Conservation (phyloP, 2,113 vertebrate genomes). For the Oreocharis arfaki region DNA sequence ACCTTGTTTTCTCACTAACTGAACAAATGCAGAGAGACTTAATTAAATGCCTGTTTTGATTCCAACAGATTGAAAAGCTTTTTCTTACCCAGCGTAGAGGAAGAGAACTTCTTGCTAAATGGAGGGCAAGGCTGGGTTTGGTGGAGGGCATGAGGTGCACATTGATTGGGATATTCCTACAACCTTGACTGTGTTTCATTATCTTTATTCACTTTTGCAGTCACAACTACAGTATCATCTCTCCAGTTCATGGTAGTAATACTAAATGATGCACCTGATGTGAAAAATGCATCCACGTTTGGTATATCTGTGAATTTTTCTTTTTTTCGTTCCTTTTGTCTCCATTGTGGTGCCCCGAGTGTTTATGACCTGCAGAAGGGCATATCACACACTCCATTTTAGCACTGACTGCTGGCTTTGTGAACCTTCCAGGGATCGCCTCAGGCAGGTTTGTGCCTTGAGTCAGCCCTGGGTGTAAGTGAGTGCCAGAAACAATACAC, state of each 20-base stretch:
- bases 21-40: neutral
- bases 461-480: neutral
- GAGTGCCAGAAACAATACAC: neutral
- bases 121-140: neutral
- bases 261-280: neutral
- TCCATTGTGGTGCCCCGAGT: neutral
- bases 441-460: neutral
- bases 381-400: neutral
- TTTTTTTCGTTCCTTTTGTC: neutral
- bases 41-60: neutral
- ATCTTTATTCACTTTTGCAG: neutral
- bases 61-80: neutral
- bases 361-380: neutral
- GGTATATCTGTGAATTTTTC: neutral
- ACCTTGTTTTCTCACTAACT: neutral
- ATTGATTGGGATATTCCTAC: neutral
- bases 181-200: neutral
- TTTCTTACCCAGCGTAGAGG: neutral
- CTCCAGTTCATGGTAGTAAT: neutral
- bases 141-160: neutral
- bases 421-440: neutral
- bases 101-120: neutral
- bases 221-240: neutral
- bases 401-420: neutral
- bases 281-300: neutral